Conservation (phyloP, 2,797 vertebrate species). For the Poecilia gillii region DNA sequence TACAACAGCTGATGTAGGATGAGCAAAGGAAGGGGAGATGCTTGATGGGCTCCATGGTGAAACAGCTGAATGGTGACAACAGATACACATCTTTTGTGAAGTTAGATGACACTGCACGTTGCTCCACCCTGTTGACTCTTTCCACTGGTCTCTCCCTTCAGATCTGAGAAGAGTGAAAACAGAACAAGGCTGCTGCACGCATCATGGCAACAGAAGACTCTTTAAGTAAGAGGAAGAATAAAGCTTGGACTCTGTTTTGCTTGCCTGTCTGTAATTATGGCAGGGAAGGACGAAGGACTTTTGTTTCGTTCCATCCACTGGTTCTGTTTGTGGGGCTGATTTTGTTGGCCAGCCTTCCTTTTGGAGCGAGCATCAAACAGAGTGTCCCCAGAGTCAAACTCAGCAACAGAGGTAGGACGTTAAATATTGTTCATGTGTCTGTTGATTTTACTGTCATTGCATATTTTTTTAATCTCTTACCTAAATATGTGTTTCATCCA, state of each 20-base stretch:
- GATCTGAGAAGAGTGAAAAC: constrained; percentile 61
- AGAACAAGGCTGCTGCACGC: constrained; percentile 43
- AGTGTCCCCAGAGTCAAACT: constrained; percentile 92
- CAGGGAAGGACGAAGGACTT: constrained; percentile 68
- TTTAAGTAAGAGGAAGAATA: constrained; percentile 37
- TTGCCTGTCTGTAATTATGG: constrained; percentile 62
- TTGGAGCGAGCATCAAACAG: constrained; percentile 85
- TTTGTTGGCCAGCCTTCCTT: constrained; percentile 79
- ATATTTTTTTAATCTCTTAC: constrained; percentile 7
- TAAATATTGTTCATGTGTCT: constrained; percentile 17
- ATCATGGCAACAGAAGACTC: constrained; percentile 61
- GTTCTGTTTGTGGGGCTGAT: constrained; percentile 79
- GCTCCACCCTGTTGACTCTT: constrained; percentile 71
- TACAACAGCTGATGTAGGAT: constrained; percentile 72
- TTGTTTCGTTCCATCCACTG: constrained; percentile 64
- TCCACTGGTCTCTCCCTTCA: constrained; percentile 59
- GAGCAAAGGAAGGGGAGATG: constrained; percentile 68
- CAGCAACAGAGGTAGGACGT: constrained; percentile 90
- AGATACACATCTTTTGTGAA: constrained; percentile 53
- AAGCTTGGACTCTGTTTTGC: constrained; percentile 26
- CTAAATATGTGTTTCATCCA: background rate
- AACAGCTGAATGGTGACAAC: constrained; percentile 71
- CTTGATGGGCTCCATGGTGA: constrained; percentile 80
- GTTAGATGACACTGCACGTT: constrained; percentile 60
- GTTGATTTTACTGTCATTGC: background rate